Conservation (phyloP, 1,140 invertebrate genomes). For the Drosophila pectinifera region DNA sequence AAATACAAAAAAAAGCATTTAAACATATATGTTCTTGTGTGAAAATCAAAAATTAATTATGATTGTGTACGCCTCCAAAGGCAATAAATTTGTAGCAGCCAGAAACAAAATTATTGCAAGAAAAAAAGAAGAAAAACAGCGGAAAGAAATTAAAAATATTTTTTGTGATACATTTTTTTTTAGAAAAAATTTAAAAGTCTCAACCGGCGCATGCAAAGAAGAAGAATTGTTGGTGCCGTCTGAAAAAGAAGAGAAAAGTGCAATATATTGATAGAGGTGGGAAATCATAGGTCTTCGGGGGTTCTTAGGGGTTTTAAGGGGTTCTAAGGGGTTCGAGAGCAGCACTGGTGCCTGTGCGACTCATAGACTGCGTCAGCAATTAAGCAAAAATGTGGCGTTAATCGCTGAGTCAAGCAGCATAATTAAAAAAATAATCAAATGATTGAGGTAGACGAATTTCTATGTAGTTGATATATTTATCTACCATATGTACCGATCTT, state of each 20-base stretch:
- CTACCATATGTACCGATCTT: constrained; percentile 3
- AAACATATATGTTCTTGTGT: constrained; percentile 57
- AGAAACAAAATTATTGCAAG: constrained; percentile 59
- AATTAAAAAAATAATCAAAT: constrained; percentile 63
- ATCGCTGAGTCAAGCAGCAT: constrained; percentile 50
- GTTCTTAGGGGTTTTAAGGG: not conserved
- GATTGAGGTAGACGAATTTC: constrained; percentile 31
- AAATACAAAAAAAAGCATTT: constrained; percentile 49
- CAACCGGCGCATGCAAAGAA: constrained; percentile 42
- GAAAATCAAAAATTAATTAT: constrained; percentile 78
- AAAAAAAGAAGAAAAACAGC: constrained; percentile 7
- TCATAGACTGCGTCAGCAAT: constrained; percentile 73
- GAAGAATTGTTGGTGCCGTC: constrained; percentile 77
- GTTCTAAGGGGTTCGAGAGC: not conserved
- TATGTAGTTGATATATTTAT: constrained; percentile 16
- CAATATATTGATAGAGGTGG: constrained; percentile 18
- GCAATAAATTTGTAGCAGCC: constrained; percentile 69
- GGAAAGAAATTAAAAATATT: constrained; percentile 27
- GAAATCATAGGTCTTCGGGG: constrained; percentile 1
- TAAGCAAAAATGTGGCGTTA: constrained; percentile 80
- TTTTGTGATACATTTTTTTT: constrained; percentile 38
- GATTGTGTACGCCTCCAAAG: constrained; percentile 65
- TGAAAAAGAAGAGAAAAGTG: constrained; percentile 67
- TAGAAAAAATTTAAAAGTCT: constrained; percentile 48
- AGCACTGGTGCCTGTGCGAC: not conserved